Evolutionary conservation across 2,797 vertebrate species (phyloP).

Genomic region (Sebastolobus alascanus): DNA sequence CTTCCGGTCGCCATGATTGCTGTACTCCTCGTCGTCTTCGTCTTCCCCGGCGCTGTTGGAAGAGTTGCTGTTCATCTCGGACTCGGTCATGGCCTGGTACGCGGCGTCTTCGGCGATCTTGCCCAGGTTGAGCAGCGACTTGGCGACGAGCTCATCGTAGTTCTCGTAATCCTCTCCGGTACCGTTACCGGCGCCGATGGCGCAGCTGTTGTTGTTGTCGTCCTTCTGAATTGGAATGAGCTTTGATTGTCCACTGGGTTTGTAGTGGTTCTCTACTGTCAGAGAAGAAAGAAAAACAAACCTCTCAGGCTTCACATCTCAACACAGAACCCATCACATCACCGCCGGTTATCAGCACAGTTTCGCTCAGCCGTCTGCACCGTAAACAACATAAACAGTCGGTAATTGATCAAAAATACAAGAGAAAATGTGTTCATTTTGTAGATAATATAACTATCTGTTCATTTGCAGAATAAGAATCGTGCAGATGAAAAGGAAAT

Average conservation of each 20-base stretch:
- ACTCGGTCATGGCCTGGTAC: constrained; percentile 96
- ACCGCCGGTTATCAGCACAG: not conserved
- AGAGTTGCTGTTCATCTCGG: constrained; percentile 98
- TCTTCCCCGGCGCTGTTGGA: constrained; percentile 94
- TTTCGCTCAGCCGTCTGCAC: not conserved
- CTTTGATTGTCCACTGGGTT: constrained; percentile 87
- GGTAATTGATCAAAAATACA: constrained; percentile 19
- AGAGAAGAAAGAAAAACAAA: constrained; percentile 57
- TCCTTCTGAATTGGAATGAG: constrained; percentile 91
- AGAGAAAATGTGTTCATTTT: constrained; percentile 33
- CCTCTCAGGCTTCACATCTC: constrained; percentile 15
- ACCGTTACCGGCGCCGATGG: constrained; percentile 37
- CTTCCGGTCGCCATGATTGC: constrained; percentile 83
- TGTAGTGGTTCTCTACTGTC: constrained; percentile 88
- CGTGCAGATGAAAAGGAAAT: constrained; percentile 46
- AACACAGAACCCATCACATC: not conserved
- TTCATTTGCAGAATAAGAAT: constrained; percentile 33
- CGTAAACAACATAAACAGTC: not conserved
- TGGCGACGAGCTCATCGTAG: constrained; percentile 98
- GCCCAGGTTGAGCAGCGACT: constrained; percentile 97
- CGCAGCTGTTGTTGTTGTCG: constrained; percentile 86
- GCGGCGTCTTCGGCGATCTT: constrained; percentile 98
- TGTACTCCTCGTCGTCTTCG: constrained; percentile 84
- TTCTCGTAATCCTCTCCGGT: constrained; percentile 94
- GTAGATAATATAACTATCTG: constrained; percentile 28